These are phyloP conservation scores for Melanargia galathea DNA, from an alignment of 2,888 invertebrate species.

Conservation along the genomic window DNA sequence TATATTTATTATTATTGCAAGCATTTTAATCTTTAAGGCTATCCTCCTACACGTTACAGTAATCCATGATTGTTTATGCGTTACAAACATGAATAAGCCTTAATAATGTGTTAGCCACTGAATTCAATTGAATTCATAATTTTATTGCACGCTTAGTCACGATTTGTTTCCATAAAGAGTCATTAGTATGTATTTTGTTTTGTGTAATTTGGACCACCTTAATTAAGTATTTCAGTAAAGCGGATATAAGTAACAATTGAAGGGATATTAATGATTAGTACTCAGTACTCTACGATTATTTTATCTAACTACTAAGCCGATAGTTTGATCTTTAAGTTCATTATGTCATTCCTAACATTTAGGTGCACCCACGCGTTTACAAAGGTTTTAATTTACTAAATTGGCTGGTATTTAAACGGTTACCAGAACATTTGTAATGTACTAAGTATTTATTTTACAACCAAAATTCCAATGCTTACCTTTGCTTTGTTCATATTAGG, in stretches of 20 bases:
- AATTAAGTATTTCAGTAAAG: slow-evolving; percentile 55
- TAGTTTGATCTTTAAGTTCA: slow-evolving; percentile 1
- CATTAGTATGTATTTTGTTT: slow-evolving; percentile 44
- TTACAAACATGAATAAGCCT: slow-evolving; percentile 57
- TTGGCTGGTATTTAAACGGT: no score
- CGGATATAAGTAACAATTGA: slow-evolving; percentile 58
- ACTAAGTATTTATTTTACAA: no score
- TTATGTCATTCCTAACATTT: slow-evolving; percentile 20
- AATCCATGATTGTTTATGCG: slow-evolving; percentile 47
- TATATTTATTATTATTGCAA: slow-evolving; percentile 34
- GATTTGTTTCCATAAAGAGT: slow-evolving; percentile 62
- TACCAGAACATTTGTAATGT: no score
- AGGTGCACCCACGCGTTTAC: background rate
- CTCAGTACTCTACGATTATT: slow-evolving; percentile 64
- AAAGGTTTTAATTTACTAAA: no score
- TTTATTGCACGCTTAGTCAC: slow-evolving; percentile 68
- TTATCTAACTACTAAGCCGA: slow-evolving; percentile 50
- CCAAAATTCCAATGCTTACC: no score
- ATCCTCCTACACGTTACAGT: slow-evolving; percentile 43
- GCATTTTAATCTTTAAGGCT: slow-evolving; percentile 39
- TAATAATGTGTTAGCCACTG: slow-evolving; percentile 64
- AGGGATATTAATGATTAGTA: slow-evolving; percentile 50
- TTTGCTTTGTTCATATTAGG: no score
- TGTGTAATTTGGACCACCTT: slow-evolving; percentile 38
- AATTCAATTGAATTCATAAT: slow-evolving; percentile 59